These are phyloP conservation scores for Sylvicola cinctus DNA, from an alignment of 2,888 invertebrate species.

Conservation along the genomic window DNA sequence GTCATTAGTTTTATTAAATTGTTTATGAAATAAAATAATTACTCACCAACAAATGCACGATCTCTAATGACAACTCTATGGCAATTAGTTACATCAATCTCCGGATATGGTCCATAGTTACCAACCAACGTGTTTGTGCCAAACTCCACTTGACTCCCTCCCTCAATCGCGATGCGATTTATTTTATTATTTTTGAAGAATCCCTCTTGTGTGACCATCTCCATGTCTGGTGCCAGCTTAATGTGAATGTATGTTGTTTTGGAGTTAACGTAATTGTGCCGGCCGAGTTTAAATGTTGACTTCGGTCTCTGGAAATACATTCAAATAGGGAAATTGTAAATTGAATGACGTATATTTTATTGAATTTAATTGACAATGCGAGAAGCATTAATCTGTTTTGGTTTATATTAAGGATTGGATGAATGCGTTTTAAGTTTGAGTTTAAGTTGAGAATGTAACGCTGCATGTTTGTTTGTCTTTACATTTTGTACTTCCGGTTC, in stretches of 20 bases:
- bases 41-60: slow-evolving; percentile 18
- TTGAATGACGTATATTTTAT: no score
- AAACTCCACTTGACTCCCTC: slow-evolving; percentile 18
- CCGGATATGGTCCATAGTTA: slow-evolving; percentile 20
- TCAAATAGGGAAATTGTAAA: no score
- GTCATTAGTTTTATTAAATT: no score
- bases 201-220: slow-evolving; percentile 14
- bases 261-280: no score
- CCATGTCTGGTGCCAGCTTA: slow-evolving; percentile 12
- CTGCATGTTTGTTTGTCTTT: no score
- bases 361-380: no score
- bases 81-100: slow-evolving; percentile 16
- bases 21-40: neutral
- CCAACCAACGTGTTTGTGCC: slow-evolving; percentile 16
- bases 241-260: slow-evolving; percentile 15
- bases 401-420: no score
- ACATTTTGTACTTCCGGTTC: no score
- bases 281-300: slow-evolving; percentile 14
- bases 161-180: slow-evolving; percentile 18
- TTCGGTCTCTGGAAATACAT: no score
- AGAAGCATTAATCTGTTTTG: no score
- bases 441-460: no score
- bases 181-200: slow-evolving; percentile 16
- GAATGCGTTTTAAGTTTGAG: no score
- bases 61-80: slow-evolving; percentile 15